phyloP scores from a whole-genome alignment of 2,113 vertebrate species.

The Propithecus coquereli region DNA sequence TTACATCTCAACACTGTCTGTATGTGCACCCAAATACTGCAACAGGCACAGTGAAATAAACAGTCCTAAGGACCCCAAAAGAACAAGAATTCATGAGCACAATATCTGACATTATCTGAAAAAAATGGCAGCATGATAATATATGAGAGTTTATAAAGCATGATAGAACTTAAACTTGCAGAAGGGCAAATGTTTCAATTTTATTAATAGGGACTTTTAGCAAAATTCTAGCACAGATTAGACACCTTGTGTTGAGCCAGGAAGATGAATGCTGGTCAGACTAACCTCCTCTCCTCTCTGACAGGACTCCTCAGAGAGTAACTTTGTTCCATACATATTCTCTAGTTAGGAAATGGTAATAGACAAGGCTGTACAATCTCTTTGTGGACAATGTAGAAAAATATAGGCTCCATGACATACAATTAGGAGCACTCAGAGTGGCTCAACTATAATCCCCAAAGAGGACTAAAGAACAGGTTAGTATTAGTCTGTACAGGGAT shows the following conservation, averaged over 20 bases:
- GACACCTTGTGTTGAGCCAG: neutral
- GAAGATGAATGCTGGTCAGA: neutral
- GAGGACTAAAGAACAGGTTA: neutral
- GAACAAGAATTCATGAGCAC: neutral
- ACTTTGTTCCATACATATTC: neutral
- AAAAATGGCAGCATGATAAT: neutral
- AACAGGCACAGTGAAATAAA: neutral
- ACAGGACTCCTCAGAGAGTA: neutral
- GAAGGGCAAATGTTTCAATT: neutral
- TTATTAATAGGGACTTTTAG: neutral
- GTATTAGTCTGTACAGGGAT: neutral
- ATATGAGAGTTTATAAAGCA: neutral
- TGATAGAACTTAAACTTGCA: neutral
- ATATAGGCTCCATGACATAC: neutral
- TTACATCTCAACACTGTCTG: neutral
- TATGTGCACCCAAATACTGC: neutral
- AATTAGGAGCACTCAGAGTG: neutral
- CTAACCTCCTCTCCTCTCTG: neutral
- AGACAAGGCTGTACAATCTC: neutral
- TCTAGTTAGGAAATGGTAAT: constrained; percentile 1
- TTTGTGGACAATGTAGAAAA: neutral
- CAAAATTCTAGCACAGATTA: constrained; percentile 17
- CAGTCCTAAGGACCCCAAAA: neutral
- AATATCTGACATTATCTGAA: neutral
- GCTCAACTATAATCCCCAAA: neutral